Evolutionary conservation across 2,797 vertebrate species (phyloP), one percentile per base, ranked within the genome.

Genomic region (Eleutherodactylus coqui): DNA sequence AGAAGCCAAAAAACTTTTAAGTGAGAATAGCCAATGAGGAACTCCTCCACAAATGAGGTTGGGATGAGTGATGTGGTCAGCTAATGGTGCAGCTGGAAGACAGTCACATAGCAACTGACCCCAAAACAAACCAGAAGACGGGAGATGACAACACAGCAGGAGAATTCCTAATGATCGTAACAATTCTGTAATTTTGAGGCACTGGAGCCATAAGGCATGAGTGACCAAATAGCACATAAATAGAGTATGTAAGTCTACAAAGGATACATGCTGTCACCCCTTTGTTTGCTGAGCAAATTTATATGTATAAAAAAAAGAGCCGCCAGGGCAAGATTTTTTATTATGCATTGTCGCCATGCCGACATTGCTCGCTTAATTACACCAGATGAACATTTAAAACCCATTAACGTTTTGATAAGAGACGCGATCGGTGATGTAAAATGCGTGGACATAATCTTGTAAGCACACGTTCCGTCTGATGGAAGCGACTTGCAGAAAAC

Each of bases 301-400:
- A 32, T 29, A 29, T 24, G n/a, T n/a, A 5, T 41, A 36, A 72
- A 6, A n/a, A 0, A 24, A 21, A 4, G 21, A 21, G 1, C 32
- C 1, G 2, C 11, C 17, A 24, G 60, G 36, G 19, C 8, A 41
- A 41, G 36, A n/a, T 70, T 38, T 41, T 41, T 36, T 11, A 41
- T 70, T 70, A 41, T n/a, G 36, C n/a, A 1, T 11, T 70, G 43
- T 47, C 72, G 32, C 14, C 3, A 16, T 1, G 17, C 79, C 32
- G 8, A 49, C 51, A 27, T 7, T 21, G 34, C 58, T 27, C 45
- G 27, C 49, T 55, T n/a, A 55, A 55, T 53, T 82, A 43, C 36
- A 38, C 3, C 21, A 47, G 76, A 58, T 51, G 62, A 78, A 43
- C 21, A 76, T 85, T 53, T 84, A 55, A 70, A 69, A 49, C 55